Conservation (phyloP, 92 coral and sea anemone genomes). For the Porites divaricata region DNA sequence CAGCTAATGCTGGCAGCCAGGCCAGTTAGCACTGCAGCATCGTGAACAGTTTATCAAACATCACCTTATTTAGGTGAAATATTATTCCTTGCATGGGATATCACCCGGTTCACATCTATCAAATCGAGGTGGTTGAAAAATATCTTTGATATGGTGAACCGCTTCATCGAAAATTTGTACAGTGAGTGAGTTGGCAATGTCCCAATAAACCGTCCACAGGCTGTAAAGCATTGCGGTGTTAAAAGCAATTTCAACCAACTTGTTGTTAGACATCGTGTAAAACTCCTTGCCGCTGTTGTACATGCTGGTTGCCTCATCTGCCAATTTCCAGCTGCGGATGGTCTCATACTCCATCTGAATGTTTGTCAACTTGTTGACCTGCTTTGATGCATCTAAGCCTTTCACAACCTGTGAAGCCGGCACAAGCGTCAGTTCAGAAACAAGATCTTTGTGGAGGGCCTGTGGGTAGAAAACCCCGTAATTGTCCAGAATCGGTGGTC, state of each 20-base stretch:
- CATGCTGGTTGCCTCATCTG: background rate
- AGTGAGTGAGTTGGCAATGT: too few species aligned
- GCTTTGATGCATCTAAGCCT: background rate
- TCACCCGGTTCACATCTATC: too few species aligned
- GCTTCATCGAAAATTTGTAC: too few species aligned
- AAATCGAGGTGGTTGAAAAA: too few species aligned
- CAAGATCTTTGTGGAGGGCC: background rate
- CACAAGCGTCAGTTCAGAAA: constrained; percentile 18
- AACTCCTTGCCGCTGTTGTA: background rate
- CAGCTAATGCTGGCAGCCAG: background rate
- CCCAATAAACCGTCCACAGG: too few species aligned
- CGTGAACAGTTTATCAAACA: background rate
- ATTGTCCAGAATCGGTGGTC: background rate
- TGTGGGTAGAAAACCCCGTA: constrained; percentile 18
- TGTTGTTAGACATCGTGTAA: too few species aligned
- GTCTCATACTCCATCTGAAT: background rate
- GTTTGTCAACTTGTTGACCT: background rate
- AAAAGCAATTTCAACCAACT: too few species aligned
- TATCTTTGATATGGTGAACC: too few species aligned
- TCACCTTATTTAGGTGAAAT: background rate
- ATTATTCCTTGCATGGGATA: too few species aligned
- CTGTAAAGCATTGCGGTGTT: too few species aligned
- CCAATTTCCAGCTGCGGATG: background rate
- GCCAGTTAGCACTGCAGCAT: background rate
- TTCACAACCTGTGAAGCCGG: constrained; percentile 1